Evolutionary conservation across 2,888 invertebrate species (phyloP).

Genomic region (Lasioglossum figueresi): DNA sequence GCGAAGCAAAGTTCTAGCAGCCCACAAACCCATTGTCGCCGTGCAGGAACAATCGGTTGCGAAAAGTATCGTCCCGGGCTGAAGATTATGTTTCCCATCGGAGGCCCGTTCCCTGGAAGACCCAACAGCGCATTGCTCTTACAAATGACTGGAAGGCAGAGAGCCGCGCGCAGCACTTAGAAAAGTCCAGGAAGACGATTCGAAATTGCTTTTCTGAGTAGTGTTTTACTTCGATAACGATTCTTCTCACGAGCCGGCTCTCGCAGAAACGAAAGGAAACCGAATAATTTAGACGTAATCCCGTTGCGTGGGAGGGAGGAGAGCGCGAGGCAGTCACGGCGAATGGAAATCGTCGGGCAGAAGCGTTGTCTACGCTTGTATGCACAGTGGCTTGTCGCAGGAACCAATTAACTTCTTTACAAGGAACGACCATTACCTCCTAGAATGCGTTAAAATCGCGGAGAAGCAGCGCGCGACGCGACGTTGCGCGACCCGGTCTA

Average conservation of each 20-base stretch:
- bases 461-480: constrained; percentile 58
- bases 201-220: constrained; percentile 23
- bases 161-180: background rate
- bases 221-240: constrained; percentile 6
- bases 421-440: constrained; percentile 82
- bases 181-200: background rate
- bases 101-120: background rate
- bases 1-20: background rate
- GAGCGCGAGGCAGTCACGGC: background rate
- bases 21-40: background rate
- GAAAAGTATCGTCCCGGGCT: background rate
- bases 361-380: constrained; percentile 39
- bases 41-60: background rate
- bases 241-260: constrained; percentile 10
- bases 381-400: constrained; percentile 71
- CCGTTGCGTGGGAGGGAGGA: constrained; percentile 5
- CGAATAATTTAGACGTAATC: constrained; percentile 41
- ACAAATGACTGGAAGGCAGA: background rate
- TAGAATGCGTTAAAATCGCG: constrained; percentile 71
- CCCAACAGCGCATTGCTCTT: background rate
- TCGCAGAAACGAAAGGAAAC: constrained; percentile 15
- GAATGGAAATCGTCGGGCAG: constrained; percentile 53
- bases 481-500: constrained; percentile 34
- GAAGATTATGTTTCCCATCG: background rate
- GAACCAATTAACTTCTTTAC: constrained; percentile 82